Base-by-base conservation (phyloP, 2,888 invertebrate species). In the Camponotus fellah region DNA sequence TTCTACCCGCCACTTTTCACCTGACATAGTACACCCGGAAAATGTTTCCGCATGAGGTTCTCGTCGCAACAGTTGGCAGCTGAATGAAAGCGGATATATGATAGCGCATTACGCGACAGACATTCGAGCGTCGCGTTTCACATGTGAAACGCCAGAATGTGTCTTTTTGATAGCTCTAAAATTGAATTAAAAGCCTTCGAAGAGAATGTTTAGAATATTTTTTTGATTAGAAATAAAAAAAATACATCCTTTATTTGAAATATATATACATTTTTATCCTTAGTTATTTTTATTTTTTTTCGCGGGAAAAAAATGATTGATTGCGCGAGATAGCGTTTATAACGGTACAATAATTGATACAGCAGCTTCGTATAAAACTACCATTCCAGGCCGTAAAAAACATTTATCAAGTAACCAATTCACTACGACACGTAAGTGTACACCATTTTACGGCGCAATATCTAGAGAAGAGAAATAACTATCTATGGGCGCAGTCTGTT, bases 401-500 rank as follows among this genome's bases (percentile, higher is more conserved):
- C 79, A 80, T 80, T 80, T 80, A 72, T 80, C 79, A 80, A 80
- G 74, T 26, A 62, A 72, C 79, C 74, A 80, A 80, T 80, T 80
- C 79, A 46, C 60, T 37, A 12, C 60, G 79, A 72, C 79, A 46
- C 72, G 60, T 80, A 80, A 80, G 79, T 80, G 74, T 34, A 60
- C 79, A 74, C 79, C 74, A 46, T 72, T 80, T 34, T 46, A 37
- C 34, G 34, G 58, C 21, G 34, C 79, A 58, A 80, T 80, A 80
- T 80, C 74, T 72, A 60, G 74, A 46, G 56, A 37, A 80, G 79
- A 74, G 71, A 82, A 79, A 77, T 86, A 84, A 71, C 83, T 84
- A 75, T 46, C 75, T 72, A 65, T 72, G 79, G 74, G 69, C 32
- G 34, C 62, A 75, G 79, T 82, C 79, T 77, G 76, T 34, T 56